phyloP scores from a whole-genome alignment of 1,140 invertebrate genomes.

The Euura lappo region DNA sequence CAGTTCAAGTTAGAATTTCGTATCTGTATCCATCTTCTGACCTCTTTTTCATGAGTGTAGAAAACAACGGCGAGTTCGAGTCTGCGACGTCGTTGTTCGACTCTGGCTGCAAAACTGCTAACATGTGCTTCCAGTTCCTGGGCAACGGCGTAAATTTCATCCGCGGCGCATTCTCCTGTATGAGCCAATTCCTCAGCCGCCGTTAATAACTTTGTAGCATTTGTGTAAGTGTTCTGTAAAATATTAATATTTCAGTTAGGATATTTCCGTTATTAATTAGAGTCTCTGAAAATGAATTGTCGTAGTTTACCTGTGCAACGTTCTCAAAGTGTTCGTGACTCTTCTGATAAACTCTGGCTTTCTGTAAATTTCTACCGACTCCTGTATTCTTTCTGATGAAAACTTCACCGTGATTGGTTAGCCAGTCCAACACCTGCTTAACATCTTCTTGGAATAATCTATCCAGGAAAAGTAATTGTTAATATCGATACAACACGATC shows the following conservation, averaged over 20 bases:
- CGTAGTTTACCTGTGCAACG: conserved; percentile 84
- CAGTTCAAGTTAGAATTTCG: no score
- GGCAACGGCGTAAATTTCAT: conserved; percentile 93
- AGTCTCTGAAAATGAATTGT: not conserved
- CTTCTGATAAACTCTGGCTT: conserved; percentile 94
- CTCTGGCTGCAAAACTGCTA: conserved; percentile 90
- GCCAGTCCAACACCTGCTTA: conserved; percentile 95
- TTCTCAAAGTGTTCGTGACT: conserved; percentile 98
- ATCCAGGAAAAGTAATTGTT: not conserved
- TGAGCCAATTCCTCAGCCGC: conserved; percentile 95
- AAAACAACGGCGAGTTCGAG: conserved; percentile 94
- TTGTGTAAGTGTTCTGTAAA: conserved; percentile 96
- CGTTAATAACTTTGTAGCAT: conserved; percentile 94
- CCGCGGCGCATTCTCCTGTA: conserved; percentile 94
- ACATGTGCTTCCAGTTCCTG: conserved; percentile 91
- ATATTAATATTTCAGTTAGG: conserved; percentile 15
- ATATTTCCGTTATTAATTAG: not conserved
- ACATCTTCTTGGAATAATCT: conserved; percentile 94
- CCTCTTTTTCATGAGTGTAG: conserved; percentile 96
- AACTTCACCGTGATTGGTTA: conserved; percentile 98
- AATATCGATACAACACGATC: no score
- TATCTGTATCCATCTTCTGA: conserved; percentile 50
- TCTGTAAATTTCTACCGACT: conserved; percentile 92
- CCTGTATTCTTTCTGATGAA: conserved; percentile 96
- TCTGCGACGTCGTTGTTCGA: conserved; percentile 89